Evolutionary conservation across 2,888 invertebrate species (phyloP).

Genomic region (Anthophora plumipes): DNA sequence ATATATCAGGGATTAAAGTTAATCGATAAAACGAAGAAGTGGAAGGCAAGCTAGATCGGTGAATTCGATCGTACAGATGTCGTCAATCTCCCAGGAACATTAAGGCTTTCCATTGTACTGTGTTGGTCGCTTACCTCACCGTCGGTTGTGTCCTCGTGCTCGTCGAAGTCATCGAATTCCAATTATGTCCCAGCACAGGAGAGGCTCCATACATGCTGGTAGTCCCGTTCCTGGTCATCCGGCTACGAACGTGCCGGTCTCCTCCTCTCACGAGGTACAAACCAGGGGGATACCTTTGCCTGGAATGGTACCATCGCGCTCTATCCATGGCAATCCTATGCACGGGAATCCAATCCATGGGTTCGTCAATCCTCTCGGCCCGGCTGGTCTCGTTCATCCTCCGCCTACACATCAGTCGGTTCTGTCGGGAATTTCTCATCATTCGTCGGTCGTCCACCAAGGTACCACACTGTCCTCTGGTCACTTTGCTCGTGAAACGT

Average conservation of each 20-base stretch:
- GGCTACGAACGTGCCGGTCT: slow-evolving; percentile 58
- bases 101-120: slow-evolving; percentile 43
- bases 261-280: slow-evolving; percentile 76
- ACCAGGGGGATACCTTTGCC: slow-evolving; percentile 82
- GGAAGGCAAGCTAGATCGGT: slow-evolving; percentile 12
- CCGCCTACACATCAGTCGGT: slow-evolving; percentile 68
- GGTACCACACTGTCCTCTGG: slow-evolving; percentile 73
- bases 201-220: slow-evolving; percentile 74
- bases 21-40: slow-evolving; percentile 13
- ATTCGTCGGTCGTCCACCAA: slow-evolving; percentile 75
- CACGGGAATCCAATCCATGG: slow-evolving; percentile 80
- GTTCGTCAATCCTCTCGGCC: slow-evolving; percentile 82
- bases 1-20: not conserved
- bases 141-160: slow-evolving; percentile 33
- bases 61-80: slow-evolving; percentile 57
- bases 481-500: slow-evolving; percentile 1
- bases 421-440: slow-evolving; percentile 76
- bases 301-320: slow-evolving; percentile 79
- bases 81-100: slow-evolving; percentile 53
- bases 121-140: slow-evolving; percentile 2
- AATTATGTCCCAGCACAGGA: slow-evolving; percentile 77
- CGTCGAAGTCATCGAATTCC: slow-evolving; percentile 69
- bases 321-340: slow-evolving; percentile 74
- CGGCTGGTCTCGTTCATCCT: slow-evolving; percentile 76
- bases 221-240: slow-evolving; percentile 72